Base-by-base conservation (phyloP, 2,113 vertebrate species). In the Terrapene triunguis region DNA sequence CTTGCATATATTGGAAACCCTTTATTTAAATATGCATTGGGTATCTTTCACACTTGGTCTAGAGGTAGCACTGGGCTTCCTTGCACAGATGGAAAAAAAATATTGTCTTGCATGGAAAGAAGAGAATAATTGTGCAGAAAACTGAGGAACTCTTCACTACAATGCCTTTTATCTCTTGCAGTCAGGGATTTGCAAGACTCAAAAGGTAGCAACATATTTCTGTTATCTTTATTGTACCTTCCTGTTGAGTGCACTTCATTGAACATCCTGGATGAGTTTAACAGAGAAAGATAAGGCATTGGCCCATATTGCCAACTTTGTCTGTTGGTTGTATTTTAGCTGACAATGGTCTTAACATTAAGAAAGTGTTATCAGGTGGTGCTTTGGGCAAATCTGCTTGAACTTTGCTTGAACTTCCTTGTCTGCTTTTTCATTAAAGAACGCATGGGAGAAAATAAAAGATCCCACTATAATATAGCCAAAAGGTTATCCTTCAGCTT, bases 221-320 rank as follows among this genome's bases (percentile, higher is more conserved):
- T 0, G 1, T 89, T 94, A 89, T 89, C 44, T 90, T 87, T 16
- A 21, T 32, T 21, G 6, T 48, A 88, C 42, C 74, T 93, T 93
- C 78, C 76, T 88, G 22, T 47, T 90, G 72, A 84, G 27, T 78
- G 32, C 53, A 59, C 57, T 93, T 94, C 84, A 62, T 88, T 88
- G 84, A 93, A 89, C 65, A 53, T 38, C 82, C 51, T 86, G 84
- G 38, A 81, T 88, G 42, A 87, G 51, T 57, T 89, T 89, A 87
- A 80, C 13, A 50, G 85, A 82, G 91, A 79, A 81, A 96, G 86
- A 92, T 93, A 94, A 97, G 82, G 27, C 82, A 35, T 10, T 88
- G 86, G 72, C 57, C 74, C 79, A 51, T 42, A 82, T 89, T 91
- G 48, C 8, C 91, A 69, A 48, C 78, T 82, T 87, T 87, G 10